Base-by-base conservation (phyloP, 2,113 vertebrate species). In the Aspidoscelis tigris region DNA sequence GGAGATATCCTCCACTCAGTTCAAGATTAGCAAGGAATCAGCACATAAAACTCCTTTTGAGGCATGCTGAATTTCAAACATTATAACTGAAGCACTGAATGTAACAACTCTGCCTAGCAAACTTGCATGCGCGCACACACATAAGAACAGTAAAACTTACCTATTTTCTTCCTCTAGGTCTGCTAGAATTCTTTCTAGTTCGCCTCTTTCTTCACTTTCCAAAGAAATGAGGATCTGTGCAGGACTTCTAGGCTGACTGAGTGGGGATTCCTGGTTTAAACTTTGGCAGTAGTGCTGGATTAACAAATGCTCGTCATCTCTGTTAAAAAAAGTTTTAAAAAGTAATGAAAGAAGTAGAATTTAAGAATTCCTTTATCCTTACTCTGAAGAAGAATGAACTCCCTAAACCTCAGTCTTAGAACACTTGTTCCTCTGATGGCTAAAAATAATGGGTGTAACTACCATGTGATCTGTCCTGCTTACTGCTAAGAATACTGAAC, bases 201-300 rank as follows among this genome's bases (percentile, higher is more conserved):
- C 99, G 76, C 98, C 98, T 94, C 99, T 97, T 94, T 99, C 99
- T 96, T 99, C 98, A 81, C 96, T 98, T 94, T 99, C 99, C 97
- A 99, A 97, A 94, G 99, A 98, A 96, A 99, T 98, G 89, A 99
- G 97, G 95, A 99, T 99, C 97, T 99, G 99, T 93, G 99, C 98
- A 88, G 99, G 99, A 91, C 96, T 97, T 87, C 95, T 93, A 73
- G 96, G 96, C 93, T 97, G 96, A 96, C 99, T 99, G 95, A 98
- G 96, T 76, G 99, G 98, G 90, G 99, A 99, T 95, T 98, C 98
- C 95, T 99, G 98, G 97, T 98, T 99, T 96, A 99, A 97, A 95
- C 98, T 99, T 97, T 99, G 99, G 97, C 99, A 99, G 98, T 99
- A 99, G 96, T 99, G 99, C 96, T 99, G 99, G 96, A 99, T 99